Evolutionary conservation across 2,113 vertebrate genomes (phyloP), one percentile per base, ranked within the genome.

Genomic region (Ctenomys sociabilis): DNA sequence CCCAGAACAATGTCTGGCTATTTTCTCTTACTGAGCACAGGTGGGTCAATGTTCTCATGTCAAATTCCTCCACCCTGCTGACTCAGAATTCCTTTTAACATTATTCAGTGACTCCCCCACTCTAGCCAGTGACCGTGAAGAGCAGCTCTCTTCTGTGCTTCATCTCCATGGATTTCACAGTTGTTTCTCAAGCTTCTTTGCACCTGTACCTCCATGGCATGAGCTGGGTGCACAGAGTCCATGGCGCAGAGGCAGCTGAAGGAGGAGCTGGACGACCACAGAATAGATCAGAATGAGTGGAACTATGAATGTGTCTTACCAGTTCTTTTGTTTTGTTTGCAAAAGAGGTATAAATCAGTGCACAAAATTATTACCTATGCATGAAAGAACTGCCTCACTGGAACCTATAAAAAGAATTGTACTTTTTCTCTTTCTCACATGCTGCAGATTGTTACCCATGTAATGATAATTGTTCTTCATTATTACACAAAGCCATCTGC

Each of bases 361-460:
- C 45, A 77, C 9, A 66, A 43, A 85, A 84, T 93, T 89, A 84
- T 95, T 30, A 90, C 21, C 85, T 90, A 64, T 81, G 90, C 17
- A 75, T 66, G 32, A 92, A 95, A 78, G 37, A 92, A 82, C 66
- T 1, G 17, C 93, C 26, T 96, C 54, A 16, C 1, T 37, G 52
- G 85, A 87, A 72, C 22, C 61, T 57, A 64, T 91, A 66, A 86
- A 85, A 93, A 64, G 7, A 57, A 66, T 68, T 85, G 82, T 78
- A 78, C 37, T n/a, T 93, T 87, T 85, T 8, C 73, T 90, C 45
- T 45, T 85, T 61, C 64, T 95, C 88, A 45, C 61, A 80, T 83
- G 88, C 86, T 61, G 26, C 95, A 95, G 77, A 97, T 97, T 93
- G 92, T 97, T 97, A 92, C 88, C 91, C 93, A 93, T 88, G 97